Base-by-base conservation (phyloP, 1,140 invertebrate species). In the Drosophila obscura region DNA sequence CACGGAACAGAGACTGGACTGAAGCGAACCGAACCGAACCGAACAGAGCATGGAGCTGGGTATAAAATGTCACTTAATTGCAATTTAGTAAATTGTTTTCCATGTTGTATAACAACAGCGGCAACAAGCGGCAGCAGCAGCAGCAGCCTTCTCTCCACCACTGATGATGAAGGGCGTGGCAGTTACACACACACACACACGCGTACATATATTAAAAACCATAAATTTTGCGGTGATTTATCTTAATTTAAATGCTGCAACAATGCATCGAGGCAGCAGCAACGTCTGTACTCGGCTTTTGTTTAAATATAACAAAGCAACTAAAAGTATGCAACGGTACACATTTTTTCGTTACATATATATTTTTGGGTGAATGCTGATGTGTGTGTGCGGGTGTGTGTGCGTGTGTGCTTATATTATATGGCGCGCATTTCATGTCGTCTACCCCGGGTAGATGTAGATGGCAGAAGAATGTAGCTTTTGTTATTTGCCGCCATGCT, bases 191-290 rank as follows among this genome's bases (percentile, higher is more conserved):
- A 6, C 19, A 11, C 51, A 49, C 45, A 68, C 48, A 11, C 43
- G 39, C 15, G 26, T 19, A 46, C 48, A 61, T 52, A 87, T 91
- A 91, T 90, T 90, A 91, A 91, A 75, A 91, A 91, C 89, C 89
- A 91, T 91, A 91, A 90, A 91, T 91, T 91, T 87, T 90, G 88
- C 74, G 84, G 82, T 91, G 84, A 91, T 91, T 91, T 91, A 91
- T 91, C 89, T 91, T 90, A 91, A 91, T 91, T 91, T 91, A 91
- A 91, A 91, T 91, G 84, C 89, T 87, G 84, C 87, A 90, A 89
- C 85, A 89, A 89, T 89, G 69, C 83, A 89, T 84, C 43, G 51
- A 39, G 73, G 52, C 48, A 57, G 69, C 67, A 66, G 60, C 67
- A 19, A 64, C 72, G 53, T 69, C 61, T 35, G 46, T 39, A 52